Conservation (phyloP, 2,888 invertebrate species). For the Harpagoxenus sublaevis region DNA sequence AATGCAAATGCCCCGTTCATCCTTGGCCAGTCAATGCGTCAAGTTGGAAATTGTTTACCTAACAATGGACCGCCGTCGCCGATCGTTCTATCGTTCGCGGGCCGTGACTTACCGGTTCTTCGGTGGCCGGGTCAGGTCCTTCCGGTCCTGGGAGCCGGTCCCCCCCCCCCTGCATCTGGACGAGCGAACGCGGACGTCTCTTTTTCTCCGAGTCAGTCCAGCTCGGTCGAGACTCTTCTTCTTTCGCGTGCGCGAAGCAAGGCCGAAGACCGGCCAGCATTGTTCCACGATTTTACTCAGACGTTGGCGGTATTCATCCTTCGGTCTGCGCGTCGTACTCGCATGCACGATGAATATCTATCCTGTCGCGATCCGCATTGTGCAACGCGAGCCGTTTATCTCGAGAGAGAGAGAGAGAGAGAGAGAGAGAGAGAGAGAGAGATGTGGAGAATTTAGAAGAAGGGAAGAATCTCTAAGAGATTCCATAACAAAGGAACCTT, state of each 20-base stretch:
- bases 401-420: not conserved
- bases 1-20: conserved; percentile 20
- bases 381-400: conserved; percentile 7
- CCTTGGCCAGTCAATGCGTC: conserved; percentile 24
- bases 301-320: conserved; percentile 27
- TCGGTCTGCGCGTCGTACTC: conserved; percentile 21
- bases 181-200: conserved; percentile 52
- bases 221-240: conserved; percentile 71
- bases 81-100: conserved; percentile 39
- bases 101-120: conserved; percentile 61
- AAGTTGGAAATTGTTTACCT: conserved; percentile 48
- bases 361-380: conserved; percentile 31
- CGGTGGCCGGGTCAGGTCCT: conserved; percentile 67
- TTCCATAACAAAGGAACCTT: not conserved
- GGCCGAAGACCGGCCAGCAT: conserved; percentile 39
- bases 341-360: conserved; percentile 32
- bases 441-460: conserved; percentile 1
- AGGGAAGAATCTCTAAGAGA: not conserved
- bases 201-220: conserved; percentile 55
- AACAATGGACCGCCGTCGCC: conserved; percentile 51
- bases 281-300: conserved; percentile 50
- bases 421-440: not conserved
- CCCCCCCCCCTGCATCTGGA: conserved; percentile 67
- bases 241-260: conserved; percentile 40
- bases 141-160: conserved; percentile 66